Conservation (phyloP, 2,888 invertebrate genomes). For the Halictus quadricinctus region DNA sequence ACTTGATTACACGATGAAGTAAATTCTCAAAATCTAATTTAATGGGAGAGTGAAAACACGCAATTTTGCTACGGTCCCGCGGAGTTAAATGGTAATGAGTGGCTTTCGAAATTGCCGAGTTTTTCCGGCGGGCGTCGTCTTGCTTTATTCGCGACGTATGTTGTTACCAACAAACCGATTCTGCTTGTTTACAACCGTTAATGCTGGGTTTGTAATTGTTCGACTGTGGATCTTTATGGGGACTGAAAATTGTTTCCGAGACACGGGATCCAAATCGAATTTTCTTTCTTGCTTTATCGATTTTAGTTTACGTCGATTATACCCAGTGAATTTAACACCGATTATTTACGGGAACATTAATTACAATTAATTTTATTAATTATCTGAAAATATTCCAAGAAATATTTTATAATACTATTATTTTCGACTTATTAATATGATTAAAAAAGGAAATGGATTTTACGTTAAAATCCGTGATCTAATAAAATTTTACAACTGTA, state of each 20-base stretch:
- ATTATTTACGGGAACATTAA: neutral
- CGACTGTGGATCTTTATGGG: neutral
- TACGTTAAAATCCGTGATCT: too few species aligned
- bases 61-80: neutral
- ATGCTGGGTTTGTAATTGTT: neutral
- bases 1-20: conserved; percentile 24
- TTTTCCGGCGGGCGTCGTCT: neutral
- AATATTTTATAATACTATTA: neutral
- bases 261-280: neutral
- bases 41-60: neutral
- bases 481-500: too few species aligned
- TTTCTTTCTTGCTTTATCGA: neutral
- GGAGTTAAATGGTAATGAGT: conserved; percentile 19
- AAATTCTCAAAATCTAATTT: conserved; percentile 19
- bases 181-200: neutral
- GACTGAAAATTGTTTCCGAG: too few species aligned
- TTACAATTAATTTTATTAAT: neutral
- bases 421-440: neutral
- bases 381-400: neutral
- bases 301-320: neutral
- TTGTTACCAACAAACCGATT: neutral
- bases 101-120: conserved; percentile 1
- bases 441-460: too few species aligned
- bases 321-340: neutral
- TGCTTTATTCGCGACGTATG: conserved; percentile 2